Evolutionary conservation across 2,113 vertebrate species (phyloP).

Genomic region (Prinia subflava): DNA sequence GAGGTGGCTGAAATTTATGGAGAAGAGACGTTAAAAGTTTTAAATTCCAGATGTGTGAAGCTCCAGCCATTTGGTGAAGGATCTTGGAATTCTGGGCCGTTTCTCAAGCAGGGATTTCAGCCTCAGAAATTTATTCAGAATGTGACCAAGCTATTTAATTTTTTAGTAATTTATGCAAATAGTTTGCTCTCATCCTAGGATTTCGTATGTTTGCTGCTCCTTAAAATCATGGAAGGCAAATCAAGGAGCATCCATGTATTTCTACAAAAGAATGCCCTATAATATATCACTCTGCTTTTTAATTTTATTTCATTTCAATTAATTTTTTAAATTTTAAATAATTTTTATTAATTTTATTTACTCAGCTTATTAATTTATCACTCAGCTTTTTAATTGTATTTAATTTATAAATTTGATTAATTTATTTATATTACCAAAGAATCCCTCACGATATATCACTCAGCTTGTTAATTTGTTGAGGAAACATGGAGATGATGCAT

Average conservation of each 20-base stretch:
- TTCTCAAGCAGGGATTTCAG: neutral
- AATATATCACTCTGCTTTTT: neutral
- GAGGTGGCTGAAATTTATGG: slow-evolving; percentile 50
- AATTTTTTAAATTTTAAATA: too few species aligned
- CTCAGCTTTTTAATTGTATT: too few species aligned
- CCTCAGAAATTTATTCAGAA: neutral
- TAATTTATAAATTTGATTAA: too few species aligned
- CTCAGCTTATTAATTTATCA: too few species aligned
- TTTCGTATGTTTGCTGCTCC: neutral
- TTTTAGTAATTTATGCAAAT: neutral
- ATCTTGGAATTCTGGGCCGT: neutral
- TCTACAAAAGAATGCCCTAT: neutral
- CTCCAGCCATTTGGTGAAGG: slow-evolving; percentile 26
- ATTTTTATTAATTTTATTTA: too few species aligned
- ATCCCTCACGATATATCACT: neutral
- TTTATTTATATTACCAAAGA: neutral
- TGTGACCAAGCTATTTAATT: neutral
- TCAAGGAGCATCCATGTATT: neutral
- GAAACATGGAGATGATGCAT: neutral
- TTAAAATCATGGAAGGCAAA: neutral
- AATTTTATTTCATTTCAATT: neutral
- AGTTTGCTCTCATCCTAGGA: neutral
- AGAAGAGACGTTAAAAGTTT: neutral
- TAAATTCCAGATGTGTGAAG: slow-evolving; percentile 57
- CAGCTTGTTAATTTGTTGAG: neutral